Evolutionary conservation across 2,888 invertebrate genomes (phyloP), one percentile per base, ranked within the genome.

Genomic region (Homarus gammarus): DNA sequence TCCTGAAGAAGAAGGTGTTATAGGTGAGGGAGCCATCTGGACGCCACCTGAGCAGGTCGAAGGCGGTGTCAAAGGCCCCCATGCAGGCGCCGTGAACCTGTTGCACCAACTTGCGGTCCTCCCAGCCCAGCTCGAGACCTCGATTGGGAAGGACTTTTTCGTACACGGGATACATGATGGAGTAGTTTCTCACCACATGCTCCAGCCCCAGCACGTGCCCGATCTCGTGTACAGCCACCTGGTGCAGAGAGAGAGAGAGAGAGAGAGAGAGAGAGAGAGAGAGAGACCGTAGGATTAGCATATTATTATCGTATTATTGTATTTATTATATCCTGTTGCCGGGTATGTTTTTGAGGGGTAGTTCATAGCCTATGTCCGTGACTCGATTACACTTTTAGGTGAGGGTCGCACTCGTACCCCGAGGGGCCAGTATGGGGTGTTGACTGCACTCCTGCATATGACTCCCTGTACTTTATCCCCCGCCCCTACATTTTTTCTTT

Each of bases 181-280:
- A 91, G 79, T 85, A 49, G 56, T 73, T 70, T 12, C 79, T 77
- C 44, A 83, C 49, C 64, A 78, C 89, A 70, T 91, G 91, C 1
- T 40, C 77, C 40, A 91, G 77, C 1, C 91, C 91, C 22, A 91
- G 56, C 70, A 91, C 84, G 86, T 91, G 91, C 2, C 91, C 91
- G n/a, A 91, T 91, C 68, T 91, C 91, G 70, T 91, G 91, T 38
- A 91, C 91, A 10, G 91, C 91, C 2, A 91, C 91, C 91, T 91
- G 81, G 33, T 22, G n/a, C 33, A 15, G 10, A n/a, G 56, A 36
- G 49, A 22, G 31, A 75, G 49, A 33, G 40, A 40, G 40, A 75
- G 75, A 31, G 40, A 40, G 75, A 33, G 73, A 73, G 73, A 33
- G 22, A 15, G 33, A n/a, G 22, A 22, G 75, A 40, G 40, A 18